Conservation (phyloP, 2,888 invertebrate genomes). For the Timema podura region DNA sequence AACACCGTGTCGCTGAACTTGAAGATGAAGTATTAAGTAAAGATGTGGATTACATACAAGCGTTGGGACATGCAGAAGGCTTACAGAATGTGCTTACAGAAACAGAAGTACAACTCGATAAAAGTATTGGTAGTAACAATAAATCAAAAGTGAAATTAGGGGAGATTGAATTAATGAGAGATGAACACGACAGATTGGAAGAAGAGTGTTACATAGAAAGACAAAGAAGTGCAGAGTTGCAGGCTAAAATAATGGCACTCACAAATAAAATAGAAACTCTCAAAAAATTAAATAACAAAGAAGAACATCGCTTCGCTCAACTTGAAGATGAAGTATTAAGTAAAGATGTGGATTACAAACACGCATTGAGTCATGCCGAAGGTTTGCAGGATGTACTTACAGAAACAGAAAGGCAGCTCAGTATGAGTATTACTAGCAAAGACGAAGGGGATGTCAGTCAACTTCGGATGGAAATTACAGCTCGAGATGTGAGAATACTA, state of each 20-base stretch:
- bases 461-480: slow-evolving; percentile 28
- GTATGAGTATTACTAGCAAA: background rate
- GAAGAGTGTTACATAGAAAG: no score
- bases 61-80: background rate
- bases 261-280: slow-evolving; percentile 8
- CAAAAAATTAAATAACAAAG: background rate
- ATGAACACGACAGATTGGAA: slow-evolving; percentile 2
- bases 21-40: slow-evolving; percentile 34
- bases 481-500: slow-evolving; percentile 38
- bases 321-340: slow-evolving; percentile 30
- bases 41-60: slow-evolving; percentile 32
- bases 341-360: slow-evolving; percentile 34
- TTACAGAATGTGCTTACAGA: background rate
- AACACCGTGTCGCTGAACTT: slow-evolving; percentile 4
- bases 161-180: slow-evolving; percentile 10
- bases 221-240: background rate
- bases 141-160: no score
- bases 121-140: background rate
- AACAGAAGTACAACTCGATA: background rate
- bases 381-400: background rate
- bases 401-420: background rate
- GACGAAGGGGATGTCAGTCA: background rate
- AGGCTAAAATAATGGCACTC: slow-evolving; percentile 5
- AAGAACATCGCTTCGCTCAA: background rate
- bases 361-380: background rate